Evolutionary conservation across 2,888 invertebrate species (phyloP).

Genomic region (Dromius quadrimaculatus): DNA sequence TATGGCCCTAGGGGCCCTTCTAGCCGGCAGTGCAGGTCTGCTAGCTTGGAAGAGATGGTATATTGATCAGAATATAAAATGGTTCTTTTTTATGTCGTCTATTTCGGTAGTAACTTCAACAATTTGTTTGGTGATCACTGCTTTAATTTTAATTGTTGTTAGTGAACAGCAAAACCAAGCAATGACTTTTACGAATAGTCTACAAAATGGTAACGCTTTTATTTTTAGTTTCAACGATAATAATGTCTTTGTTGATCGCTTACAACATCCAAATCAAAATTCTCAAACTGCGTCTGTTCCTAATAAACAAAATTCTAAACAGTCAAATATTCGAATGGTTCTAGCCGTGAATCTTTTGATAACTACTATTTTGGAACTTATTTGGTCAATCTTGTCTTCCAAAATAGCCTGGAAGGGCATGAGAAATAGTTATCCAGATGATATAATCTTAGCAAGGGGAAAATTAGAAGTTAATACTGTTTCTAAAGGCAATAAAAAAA

Average conservation of each 20-base stretch:
- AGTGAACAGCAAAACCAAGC: slow-evolving; percentile 47
- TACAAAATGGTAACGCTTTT: slow-evolving; percentile 46
- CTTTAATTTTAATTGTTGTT: slow-evolving; percentile 54
- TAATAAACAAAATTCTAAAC: slow-evolving; percentile 40
- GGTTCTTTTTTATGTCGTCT: slow-evolving; percentile 72
- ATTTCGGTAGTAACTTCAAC: slow-evolving; percentile 70
- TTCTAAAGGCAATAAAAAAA: slow-evolving; percentile 71
- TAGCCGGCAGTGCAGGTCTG: slow-evolving; percentile 70
- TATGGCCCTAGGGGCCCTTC: slow-evolving; percentile 69
- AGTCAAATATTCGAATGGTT: slow-evolving; percentile 62
- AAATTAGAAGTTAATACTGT: slow-evolving; percentile 70
- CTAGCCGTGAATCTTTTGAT: slow-evolving; percentile 73
- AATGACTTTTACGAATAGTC: slow-evolving; percentile 8
- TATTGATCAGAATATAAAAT: slow-evolving; percentile 74
- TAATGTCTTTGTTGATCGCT: slow-evolving; percentile 42
- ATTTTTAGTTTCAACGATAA: slow-evolving; percentile 48
- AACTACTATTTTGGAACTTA: slow-evolving; percentile 70
- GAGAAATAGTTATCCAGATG: slow-evolving; percentile 72
- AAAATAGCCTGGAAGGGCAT: slow-evolving; percentile 74
- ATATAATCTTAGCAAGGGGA: slow-evolving; percentile 65
- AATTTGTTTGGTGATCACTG: slow-evolving; percentile 59
- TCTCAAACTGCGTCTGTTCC: slow-evolving; percentile 3
- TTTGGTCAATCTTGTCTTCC: slow-evolving; percentile 73
- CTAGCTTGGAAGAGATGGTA: slow-evolving; percentile 77
- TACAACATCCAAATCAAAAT: slow-evolving; percentile 30